Evolutionary conservation across 2,113 vertebrate species (phyloP).

Genomic region (Clarias gariepinus): DNA sequence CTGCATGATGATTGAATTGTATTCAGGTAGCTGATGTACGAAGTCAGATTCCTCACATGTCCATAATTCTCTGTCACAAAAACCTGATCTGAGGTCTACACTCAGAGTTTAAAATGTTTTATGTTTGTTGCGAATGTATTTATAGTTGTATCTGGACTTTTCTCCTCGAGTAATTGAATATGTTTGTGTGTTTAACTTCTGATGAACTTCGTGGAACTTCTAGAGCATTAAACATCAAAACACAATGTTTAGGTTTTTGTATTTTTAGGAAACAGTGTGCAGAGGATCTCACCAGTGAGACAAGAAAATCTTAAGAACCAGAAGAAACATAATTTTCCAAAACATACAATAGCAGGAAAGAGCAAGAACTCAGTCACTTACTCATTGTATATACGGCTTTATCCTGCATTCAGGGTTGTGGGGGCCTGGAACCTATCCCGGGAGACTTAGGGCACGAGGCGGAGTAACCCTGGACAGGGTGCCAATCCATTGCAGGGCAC

Average conservation of each 20-base stretch:
- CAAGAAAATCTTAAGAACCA: background rate
- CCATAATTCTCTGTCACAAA: background rate
- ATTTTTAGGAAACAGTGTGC: background rate
- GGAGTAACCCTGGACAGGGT: too few relatives aligned
- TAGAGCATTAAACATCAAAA: background rate
- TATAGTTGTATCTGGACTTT: constrained; percentile 11
- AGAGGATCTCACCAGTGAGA: background rate
- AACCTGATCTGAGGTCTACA: background rate
- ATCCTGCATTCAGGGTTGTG: too few relatives aligned
- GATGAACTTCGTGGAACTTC: background rate
- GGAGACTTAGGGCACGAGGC: too few relatives aligned
- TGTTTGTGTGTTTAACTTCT: background rate
- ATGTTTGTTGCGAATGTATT: background rate
- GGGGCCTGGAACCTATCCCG: too few relatives aligned
- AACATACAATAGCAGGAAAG: too few relatives aligned
- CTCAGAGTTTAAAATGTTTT: constrained; percentile 5
- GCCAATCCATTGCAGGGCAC: too few relatives aligned
- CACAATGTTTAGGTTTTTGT: background rate
- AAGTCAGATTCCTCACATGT: background rate
- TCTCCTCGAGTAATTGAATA: background rate
- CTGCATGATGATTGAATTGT: background rate
- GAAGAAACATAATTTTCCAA: too few relatives aligned
- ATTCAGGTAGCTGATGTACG: background rate
- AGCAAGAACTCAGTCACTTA: too few relatives aligned
- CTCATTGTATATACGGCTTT: too few relatives aligned